A percentile compares a stretch with the other conserved stretches of the same genome.
phyloP scores from a whole-genome alignment of 2,797 vertebrate species.

The Pipistrellus pipistrellus region DNA sequence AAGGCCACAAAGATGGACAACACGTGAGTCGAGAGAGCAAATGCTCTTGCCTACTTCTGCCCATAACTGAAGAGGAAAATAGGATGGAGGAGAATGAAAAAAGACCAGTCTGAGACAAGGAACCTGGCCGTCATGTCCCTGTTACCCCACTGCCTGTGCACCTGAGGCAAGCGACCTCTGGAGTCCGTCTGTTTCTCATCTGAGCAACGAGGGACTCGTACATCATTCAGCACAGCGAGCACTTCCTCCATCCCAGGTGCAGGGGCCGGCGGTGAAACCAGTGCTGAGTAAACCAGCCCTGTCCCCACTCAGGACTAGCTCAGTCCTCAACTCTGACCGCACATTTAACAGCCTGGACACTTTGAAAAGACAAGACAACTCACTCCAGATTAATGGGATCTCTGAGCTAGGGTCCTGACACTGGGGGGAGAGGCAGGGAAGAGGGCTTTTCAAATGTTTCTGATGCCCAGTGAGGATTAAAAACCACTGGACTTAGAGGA shows the following conservation, averaged over 20 bases:
- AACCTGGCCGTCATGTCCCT: background rate
- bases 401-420: background rate
- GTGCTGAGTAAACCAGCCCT: background rate
- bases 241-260: no score
- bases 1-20: background rate
- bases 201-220: background rate
- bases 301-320: background rate
- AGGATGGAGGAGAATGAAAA: background rate
- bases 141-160: background rate
- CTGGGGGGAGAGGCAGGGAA: rapidly evolving
- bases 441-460: background rate
- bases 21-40: background rate
- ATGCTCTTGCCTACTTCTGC: background rate
- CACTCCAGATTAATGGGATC: background rate
- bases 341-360: background rate
- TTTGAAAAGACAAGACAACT: background rate
- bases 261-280: no score
- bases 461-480: background rate
- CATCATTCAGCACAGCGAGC: background rate
- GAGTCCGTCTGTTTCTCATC: background rate
- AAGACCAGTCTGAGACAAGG: background rate
- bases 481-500: background rate
- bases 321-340: background rate
- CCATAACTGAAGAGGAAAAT: background rate
- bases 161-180: background rate